Evolutionary conservation across 64 coral and sea anemone species (phyloP).

Genomic region (Dendronephthya gigantea): DNA sequence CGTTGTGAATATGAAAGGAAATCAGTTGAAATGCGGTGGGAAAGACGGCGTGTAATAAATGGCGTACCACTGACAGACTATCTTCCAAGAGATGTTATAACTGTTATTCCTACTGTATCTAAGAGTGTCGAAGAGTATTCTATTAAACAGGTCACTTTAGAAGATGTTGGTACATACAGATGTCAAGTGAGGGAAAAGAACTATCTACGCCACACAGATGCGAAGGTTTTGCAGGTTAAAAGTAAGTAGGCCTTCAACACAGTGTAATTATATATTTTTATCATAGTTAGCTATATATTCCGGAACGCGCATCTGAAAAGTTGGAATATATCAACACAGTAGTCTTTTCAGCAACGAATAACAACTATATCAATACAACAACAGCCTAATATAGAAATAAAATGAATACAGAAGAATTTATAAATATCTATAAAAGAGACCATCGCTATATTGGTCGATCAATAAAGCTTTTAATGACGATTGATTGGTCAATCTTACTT

Average conservation of each 20-base stretch:
- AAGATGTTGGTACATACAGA: neutral
- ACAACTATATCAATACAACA: no score
- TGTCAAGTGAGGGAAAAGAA: neutral
- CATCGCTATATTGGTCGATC: no score
- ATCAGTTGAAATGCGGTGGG: neutral
- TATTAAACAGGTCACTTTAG: neutral
- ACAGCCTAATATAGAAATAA: no score
- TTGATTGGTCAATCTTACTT: no score
- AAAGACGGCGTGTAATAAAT: neutral
- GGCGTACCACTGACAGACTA: neutral
- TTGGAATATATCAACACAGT: no score
- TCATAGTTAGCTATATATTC: neutral
- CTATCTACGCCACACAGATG: neutral
- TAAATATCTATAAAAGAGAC: no score
- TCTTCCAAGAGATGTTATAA: neutral
- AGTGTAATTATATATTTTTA: neutral
- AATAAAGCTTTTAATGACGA: no score
- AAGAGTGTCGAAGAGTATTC: neutral
- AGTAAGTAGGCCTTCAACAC: no score
- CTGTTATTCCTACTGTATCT: neutral
- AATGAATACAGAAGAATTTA: no score
- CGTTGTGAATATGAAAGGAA: neutral
- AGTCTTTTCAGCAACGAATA: no score
- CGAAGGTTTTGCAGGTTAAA: neutral
- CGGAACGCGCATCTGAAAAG: neutral